Percentiles rank a stretch among this genome's conserved stretches.
phyloP scores from a whole-genome alignment of 2,888 invertebrate genomes.

The Helobdella robusta region DNA sequence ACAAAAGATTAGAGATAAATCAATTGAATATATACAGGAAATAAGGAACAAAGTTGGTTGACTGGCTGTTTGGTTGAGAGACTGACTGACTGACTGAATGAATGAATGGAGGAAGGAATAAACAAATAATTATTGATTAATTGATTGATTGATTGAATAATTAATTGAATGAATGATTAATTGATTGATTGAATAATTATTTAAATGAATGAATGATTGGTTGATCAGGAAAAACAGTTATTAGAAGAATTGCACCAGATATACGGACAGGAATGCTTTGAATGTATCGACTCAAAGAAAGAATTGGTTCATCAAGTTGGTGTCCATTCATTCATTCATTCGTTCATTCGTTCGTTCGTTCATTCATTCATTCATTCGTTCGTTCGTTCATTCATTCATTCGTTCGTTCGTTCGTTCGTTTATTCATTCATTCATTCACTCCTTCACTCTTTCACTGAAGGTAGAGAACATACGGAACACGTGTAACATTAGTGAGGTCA shows the following conservation, averaged over 20 bases:
- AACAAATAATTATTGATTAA: too few relatives aligned
- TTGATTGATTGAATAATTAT: too few relatives aligned
- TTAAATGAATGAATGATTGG: too few relatives aligned
- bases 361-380: background rate
- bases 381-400: background rate
- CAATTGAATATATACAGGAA: slow-evolving; percentile 47
- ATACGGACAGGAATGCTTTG: slow-evolving; percentile 47
- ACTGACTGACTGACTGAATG: too few relatives aligned
- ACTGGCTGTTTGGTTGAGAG: too few relatives aligned
- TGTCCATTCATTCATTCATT: background rate
- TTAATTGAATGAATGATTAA: too few relatives aligned
- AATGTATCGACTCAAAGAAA: slow-evolving; percentile 43
- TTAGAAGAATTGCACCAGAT: slow-evolving; percentile 47
- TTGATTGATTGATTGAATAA: too few relatives aligned
- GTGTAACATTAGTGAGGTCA: slow-evolving; percentile 48
- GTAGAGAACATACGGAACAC: slow-evolving; percentile 48
- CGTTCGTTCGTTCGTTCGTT: background rate
- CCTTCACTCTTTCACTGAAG: slow-evolving; percentile 3
- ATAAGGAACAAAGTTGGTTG: slow-evolving; percentile 45
- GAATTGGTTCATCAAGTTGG: slow-evolving; percentile 30
- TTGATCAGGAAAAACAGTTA: slow-evolving; percentile 47
- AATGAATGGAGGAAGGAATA: too few relatives aligned
- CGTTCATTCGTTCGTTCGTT: background rate
- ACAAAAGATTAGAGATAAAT: slow-evolving; percentile 46
- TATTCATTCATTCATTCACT: too few relatives aligned